Conservation (phyloP, 1,140 invertebrate genomes). For the Pogonomyrmex californicus region DNA sequence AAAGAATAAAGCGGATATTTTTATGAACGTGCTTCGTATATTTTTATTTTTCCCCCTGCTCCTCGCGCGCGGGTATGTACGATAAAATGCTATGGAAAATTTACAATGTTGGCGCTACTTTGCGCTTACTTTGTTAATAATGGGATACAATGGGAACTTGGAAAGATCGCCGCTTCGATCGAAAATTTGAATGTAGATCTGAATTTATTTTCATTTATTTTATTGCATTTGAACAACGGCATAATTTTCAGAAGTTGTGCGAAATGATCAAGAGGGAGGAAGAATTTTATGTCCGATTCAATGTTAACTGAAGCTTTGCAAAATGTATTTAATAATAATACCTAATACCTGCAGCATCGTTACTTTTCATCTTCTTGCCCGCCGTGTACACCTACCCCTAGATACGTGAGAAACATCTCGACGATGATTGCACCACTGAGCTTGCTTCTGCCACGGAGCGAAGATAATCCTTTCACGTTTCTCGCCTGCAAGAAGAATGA, state of each 20-base stretch:
- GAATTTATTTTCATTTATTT: background rate
- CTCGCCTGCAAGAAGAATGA: constrained; percentile 23
- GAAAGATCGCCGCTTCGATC: background rate
- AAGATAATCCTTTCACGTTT: constrained; percentile 26
- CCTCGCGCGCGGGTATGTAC: background rate
- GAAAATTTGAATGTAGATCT: too few relatives aligned
- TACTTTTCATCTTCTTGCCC: constrained; percentile 9
- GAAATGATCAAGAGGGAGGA: background rate
- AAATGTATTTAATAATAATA: constrained; percentile 52
- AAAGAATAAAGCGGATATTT: constrained; percentile 74
- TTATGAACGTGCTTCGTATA: constrained; percentile 63
- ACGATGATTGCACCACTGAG: background rate
- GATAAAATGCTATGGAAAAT: background rate
- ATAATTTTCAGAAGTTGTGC: too few relatives aligned
- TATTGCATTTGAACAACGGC: too few relatives aligned
- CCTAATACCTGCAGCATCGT: constrained; percentile 19
- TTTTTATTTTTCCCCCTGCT: background rate
- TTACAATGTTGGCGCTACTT: background rate
- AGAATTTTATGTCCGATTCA: constrained; percentile 15
- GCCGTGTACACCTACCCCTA: background rate
- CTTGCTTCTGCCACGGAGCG: background rate
- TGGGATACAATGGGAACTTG: background rate
- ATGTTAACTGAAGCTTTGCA: background rate
- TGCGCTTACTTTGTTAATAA: background rate
- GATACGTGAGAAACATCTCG: constrained; percentile 45